Conservation (phyloP, 2,113 vertebrate species). For the Felis chaus region DNA sequence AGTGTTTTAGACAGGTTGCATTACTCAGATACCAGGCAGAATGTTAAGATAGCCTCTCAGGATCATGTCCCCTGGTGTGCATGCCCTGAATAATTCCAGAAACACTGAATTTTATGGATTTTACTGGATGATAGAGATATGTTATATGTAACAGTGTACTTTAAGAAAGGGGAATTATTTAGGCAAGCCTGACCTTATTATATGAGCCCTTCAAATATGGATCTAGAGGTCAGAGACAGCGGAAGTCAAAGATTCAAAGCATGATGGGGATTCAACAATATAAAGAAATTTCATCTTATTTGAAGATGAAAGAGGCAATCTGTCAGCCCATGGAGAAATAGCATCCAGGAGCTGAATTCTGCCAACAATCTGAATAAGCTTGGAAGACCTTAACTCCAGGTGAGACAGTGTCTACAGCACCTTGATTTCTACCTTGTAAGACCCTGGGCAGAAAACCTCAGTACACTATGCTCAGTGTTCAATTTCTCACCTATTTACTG, state of each 20-base stretch:
- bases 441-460: not conserved
- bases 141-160: not conserved
- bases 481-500: not conserved
- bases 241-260: not conserved
- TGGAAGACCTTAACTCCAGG: not conserved
- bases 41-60: not conserved
- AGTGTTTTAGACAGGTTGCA: not conserved
- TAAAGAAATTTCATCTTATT: not conserved
- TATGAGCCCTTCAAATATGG: not conserved
- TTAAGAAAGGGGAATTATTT: not conserved
- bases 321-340: not conserved
- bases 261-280: not conserved
- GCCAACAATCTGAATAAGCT: not conserved
- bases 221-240: not conserved
- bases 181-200: not conserved
- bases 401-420: not conserved
- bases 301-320: not conserved
- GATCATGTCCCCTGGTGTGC: not conserved
- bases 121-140: not conserved
- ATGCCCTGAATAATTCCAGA: not conserved
- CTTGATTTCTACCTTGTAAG: not conserved
- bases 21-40: not conserved
- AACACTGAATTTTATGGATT: not conserved
- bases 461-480: not conserved
- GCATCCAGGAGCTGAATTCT: not conserved